Evolutionary conservation across 35 echinoderm and acorn worm genomes (phyloP).

Genomic region (Stichopus chloronotus): DNA sequence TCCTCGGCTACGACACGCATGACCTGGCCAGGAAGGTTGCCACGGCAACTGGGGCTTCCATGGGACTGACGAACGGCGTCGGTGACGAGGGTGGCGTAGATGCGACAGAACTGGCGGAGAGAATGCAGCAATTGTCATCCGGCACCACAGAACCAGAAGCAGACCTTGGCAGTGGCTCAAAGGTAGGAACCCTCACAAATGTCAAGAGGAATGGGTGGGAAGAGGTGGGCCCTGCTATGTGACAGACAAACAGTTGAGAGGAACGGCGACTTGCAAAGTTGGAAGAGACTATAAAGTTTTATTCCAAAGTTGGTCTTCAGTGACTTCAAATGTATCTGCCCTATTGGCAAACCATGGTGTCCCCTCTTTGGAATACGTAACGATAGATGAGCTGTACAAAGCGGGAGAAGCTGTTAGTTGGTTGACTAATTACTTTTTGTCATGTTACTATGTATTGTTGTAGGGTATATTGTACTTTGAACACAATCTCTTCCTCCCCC

Average conservation of each 20-base stretch:
- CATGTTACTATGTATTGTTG: too few species aligned
- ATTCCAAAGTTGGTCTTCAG: too few species aligned
- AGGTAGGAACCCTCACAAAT: conserved; percentile 59
- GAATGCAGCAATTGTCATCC: conserved; percentile 76
- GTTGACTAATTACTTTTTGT: too few species aligned
- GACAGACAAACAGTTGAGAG: background rate
- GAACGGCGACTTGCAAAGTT: too few species aligned
- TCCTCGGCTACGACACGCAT: conserved; percentile 85
- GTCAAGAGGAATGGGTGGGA: background rate
- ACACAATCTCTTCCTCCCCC: too few species aligned
- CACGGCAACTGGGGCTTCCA: conserved; percentile 66
- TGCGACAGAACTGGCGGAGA: conserved; percentile 84
- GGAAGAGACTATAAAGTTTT: too few species aligned
- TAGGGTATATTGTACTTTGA: too few species aligned
- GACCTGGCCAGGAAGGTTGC: conserved; percentile 87
- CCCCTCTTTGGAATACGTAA: too few species aligned
- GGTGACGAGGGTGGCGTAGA: conserved; percentile 72
- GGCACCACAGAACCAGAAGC: conserved; percentile 73
- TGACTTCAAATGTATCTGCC: too few species aligned
- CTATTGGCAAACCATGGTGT: too few species aligned
- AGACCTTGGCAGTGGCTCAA: conserved; percentile 88
- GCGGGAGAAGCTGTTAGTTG: too few species aligned
- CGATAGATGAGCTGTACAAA: too few species aligned
- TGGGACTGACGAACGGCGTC: conserved; percentile 82
- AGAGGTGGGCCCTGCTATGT: background rate